phyloP scores from a whole-genome alignment of 1,140 invertebrate genomes.

The Drosophila sulfurigaster region DNA sequence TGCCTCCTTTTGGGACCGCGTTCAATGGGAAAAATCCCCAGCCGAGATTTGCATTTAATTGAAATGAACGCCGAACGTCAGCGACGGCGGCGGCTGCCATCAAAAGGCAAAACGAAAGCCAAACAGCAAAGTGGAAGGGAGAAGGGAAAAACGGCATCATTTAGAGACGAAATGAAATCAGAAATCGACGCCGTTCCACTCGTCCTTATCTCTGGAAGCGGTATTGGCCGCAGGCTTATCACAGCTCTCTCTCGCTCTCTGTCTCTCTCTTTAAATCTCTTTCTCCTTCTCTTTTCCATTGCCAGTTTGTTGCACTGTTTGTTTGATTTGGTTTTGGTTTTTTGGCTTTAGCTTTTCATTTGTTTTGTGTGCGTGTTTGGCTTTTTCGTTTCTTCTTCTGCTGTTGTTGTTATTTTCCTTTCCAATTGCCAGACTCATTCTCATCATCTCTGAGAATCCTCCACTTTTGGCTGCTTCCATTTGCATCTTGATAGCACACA shows the following conservation, averaged over 20 bases:
- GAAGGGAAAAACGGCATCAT: slow-evolving; percentile 46
- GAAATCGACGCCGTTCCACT: slow-evolving; percentile 56
- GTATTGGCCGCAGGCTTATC: slow-evolving; percentile 56
- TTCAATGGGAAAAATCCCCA: slow-evolving; percentile 48
- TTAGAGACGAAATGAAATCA: slow-evolving; percentile 65
- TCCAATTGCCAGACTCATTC: slow-evolving; percentile 25
- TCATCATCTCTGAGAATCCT: not conserved
- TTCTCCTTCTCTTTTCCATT: not conserved
- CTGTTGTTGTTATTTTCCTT: slow-evolving; percentile 11
- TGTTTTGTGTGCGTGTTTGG: slow-evolving; percentile 15
- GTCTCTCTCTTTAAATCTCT: too few relatives aligned
- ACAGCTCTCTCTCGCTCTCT: not conserved
- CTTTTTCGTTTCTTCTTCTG: slow-evolving; percentile 19
- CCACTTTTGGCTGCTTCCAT: slow-evolving; percentile 4
- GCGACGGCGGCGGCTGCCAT: slow-evolving; percentile 27
- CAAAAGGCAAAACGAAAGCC: slow-evolving; percentile 44
- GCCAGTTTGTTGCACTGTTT: slow-evolving; percentile 34
- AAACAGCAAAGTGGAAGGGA: slow-evolving; percentile 30
- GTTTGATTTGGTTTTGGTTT: slow-evolving; percentile 56
- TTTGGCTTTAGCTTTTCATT: slow-evolving; percentile 29
- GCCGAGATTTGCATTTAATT: slow-evolving; percentile 81
- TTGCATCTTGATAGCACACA: slow-evolving; percentile 41
- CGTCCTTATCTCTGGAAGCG: slow-evolving; percentile 45
- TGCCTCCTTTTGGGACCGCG: slow-evolving; percentile 8
- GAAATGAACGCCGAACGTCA: slow-evolving; percentile 69